These are phyloP conservation scores for Pseudolycoriella hygida DNA, from an alignment of 2,888 invertebrate genomes.

Conservation along the genomic window DNA sequence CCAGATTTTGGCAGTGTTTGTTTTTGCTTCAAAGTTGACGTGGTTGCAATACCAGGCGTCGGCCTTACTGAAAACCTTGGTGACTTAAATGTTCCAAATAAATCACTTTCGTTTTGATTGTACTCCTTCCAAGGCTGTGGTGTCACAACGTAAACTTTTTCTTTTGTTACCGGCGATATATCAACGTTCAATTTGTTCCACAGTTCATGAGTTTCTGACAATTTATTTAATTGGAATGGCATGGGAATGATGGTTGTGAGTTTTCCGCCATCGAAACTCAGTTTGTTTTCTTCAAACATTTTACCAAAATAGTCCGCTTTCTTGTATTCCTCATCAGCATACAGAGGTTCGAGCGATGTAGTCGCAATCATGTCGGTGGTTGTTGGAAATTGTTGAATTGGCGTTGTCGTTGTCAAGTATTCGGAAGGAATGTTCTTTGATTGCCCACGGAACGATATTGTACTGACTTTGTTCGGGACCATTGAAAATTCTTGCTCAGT, in stretches of 20 bases:
- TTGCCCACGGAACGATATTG: conserved; percentile 37
- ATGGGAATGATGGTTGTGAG: too few relatives aligned
- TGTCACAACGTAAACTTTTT: conserved; percentile 69
- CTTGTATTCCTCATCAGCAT: conserved; percentile 5
- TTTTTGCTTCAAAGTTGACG: conserved; percentile 1
- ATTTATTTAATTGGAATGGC: not conserved
- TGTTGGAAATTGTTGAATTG: conserved; percentile 23
- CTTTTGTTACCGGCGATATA: conserved; percentile 58
- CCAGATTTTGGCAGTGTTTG: conserved; percentile 3
- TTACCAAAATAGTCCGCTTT: not conserved
- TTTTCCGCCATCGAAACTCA: not conserved
- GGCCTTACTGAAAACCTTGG: conserved; percentile 39
- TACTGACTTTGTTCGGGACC: conserved; percentile 28
- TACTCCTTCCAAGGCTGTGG: conserved; percentile 36
- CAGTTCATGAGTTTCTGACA: conserved; percentile 13
- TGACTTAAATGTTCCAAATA: conserved; percentile 17
- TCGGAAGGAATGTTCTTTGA: conserved; percentile 64
- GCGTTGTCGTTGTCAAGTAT: conserved; percentile 47
- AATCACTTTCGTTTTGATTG: conserved; percentile 12
- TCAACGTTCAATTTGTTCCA: conserved; percentile 55
- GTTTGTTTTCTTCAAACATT: not conserved
- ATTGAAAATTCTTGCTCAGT: conserved; percentile 56
- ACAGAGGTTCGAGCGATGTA: not conserved
- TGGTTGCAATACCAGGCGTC: conserved; percentile 27
- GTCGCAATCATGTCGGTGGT: conserved; percentile 29